Evolutionary conservation across 2,113 vertebrate species (phyloP).

Genomic region (Oryzias woworae): DNA sequence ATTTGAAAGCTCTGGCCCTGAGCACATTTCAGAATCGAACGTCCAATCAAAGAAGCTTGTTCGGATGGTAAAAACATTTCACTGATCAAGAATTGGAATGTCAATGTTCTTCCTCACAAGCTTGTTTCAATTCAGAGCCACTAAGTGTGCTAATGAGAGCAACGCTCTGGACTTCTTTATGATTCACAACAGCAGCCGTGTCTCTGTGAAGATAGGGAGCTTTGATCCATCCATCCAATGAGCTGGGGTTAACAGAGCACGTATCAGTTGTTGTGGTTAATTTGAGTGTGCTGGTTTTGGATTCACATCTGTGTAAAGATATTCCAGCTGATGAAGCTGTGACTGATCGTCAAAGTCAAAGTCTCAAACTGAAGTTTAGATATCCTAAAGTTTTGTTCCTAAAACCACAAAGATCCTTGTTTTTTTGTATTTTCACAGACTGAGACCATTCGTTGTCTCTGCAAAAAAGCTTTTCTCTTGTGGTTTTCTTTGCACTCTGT

Average conservation of each 20-base stretch:
- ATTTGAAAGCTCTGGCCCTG: constrained; percentile 12
- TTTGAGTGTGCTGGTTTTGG: too few species aligned
- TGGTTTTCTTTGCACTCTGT: too few species aligned
- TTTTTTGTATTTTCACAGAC: too few species aligned
- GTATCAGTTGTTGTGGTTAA: not conserved
- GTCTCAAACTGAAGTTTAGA: too few species aligned
- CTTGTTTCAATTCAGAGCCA: constrained; percentile 22
- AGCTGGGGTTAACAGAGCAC: constrained; percentile 5
- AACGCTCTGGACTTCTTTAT: not conserved
- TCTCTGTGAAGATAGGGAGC: constrained; percentile 18
- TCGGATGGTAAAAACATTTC: constrained; percentile 21
- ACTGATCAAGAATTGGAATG: constrained; percentile 5
- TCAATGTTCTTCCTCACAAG: constrained; percentile 7
- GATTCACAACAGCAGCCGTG: too few species aligned
- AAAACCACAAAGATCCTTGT: too few species aligned
- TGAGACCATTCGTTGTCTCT: too few species aligned
- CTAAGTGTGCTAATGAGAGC: constrained; percentile 43
- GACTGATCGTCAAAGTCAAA: too few species aligned
- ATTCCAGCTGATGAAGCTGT: not conserved
- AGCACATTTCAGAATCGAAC: not conserved
- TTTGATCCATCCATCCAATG: constrained; percentile 20
- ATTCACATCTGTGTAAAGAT: too few species aligned
- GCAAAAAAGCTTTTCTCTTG: too few species aligned
- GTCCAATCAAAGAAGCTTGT: constrained; percentile 19
- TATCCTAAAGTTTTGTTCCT: too few species aligned